Conservation (phyloP, 2,113 vertebrate genomes). For the Polypterus senegalus region DNA sequence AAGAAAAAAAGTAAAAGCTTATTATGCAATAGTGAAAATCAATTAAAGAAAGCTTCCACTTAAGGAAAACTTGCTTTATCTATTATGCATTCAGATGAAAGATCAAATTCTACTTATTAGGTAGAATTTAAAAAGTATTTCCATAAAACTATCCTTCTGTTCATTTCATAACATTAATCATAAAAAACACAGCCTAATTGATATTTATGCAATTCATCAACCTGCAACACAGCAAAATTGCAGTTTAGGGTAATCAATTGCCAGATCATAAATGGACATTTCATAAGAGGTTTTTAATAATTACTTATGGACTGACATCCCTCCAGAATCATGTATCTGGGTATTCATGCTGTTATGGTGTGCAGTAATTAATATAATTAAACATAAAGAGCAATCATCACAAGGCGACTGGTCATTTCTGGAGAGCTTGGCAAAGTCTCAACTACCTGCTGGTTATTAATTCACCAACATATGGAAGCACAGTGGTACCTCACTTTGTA, state of each 20-base stretch:
- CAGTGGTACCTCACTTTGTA: constrained; percentile 76
- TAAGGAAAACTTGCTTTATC: too few species aligned
- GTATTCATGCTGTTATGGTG: constrained; percentile 63
- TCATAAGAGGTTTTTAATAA: constrained; percentile 45
- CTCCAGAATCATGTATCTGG: constrained; percentile 48
- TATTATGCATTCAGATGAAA: too few species aligned
- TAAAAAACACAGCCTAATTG: too few species aligned
- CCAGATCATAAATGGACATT: constrained; percentile 21
- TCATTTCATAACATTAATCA: too few species aligned
- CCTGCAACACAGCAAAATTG: too few species aligned
- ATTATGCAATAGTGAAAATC: too few species aligned
- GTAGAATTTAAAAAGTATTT: too few species aligned
- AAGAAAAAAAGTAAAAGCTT: too few species aligned
- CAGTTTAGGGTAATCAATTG: neutral
- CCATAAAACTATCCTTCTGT: too few species aligned
- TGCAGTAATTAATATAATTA: constrained; percentile 88
- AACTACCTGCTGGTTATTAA: constrained; percentile 96
- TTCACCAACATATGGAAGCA: constrained; percentile 96
- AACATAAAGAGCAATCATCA: constrained; percentile 92
- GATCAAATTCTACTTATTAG: too few species aligned
- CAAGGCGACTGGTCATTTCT: constrained; percentile 88
- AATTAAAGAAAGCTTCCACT: too few species aligned
- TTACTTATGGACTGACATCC: constrained; percentile 38
- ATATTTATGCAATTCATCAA: too few species aligned
- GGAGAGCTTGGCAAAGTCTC: constrained; percentile 86